phyloP scores from a whole-genome alignment of 1,140 invertebrate species.

The Heliconius hewitsoni region DNA sequence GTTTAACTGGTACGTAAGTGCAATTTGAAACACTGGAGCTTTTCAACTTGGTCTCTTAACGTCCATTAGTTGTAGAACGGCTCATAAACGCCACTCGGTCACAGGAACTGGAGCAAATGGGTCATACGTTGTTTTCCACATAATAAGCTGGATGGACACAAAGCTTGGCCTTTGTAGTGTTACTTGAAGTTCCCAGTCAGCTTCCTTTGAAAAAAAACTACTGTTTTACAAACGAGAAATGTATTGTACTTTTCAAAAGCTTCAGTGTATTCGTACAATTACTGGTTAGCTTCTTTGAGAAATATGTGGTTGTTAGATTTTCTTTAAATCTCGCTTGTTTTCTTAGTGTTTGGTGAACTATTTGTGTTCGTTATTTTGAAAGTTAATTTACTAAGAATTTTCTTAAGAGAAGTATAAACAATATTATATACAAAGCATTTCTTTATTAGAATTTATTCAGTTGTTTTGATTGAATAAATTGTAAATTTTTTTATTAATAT shows the following conservation, averaged over 20 bases:
- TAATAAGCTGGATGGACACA: constrained; percentile 42
- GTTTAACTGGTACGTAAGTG: constrained; percentile 12
- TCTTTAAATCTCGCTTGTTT: not conserved
- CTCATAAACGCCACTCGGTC: constrained; percentile 29
- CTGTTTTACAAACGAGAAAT: not conserved
- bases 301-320: not conserved
- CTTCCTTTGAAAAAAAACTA: constrained; percentile 25
- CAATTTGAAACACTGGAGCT: constrained; percentile 27
- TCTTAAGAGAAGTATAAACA: not conserved
- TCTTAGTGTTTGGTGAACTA: not conserved
- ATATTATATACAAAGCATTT: too few relatives aligned
- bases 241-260: constrained; percentile 1
- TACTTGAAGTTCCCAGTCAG: constrained; percentile 25
- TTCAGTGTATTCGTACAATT: constrained; percentile 3
- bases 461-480: too few relatives aligned
- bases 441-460: too few relatives aligned
- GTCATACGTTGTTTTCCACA: constrained; percentile 39
- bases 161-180: constrained; percentile 36
- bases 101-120: constrained; percentile 37
- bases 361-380: not conserved
- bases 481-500: too few relatives aligned
- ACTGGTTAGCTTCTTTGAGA: not conserved
- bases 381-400: not conserved
- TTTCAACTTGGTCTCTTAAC: constrained; percentile 27
- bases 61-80: constrained; percentile 27